These are phyloP conservation scores for Acyrthosiphon pisum DNA, from an alignment of 1,140 invertebrate genomes.

Conservation along the genomic window DNA sequence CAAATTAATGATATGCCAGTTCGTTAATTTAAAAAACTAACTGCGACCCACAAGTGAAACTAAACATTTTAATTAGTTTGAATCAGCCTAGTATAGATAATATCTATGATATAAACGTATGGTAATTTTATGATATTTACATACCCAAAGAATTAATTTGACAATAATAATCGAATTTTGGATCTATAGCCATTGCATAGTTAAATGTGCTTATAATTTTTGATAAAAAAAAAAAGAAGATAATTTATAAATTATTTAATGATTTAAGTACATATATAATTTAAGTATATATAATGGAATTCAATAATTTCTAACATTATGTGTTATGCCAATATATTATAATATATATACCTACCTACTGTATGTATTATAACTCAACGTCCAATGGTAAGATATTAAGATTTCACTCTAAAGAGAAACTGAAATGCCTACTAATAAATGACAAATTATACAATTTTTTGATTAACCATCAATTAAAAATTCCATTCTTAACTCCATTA, in stretches of 20 bases:
- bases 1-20: background rate
- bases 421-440: background rate
- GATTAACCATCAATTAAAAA: background rate
- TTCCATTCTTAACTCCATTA: background rate
- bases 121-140: background rate
- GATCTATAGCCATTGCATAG: no score
- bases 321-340: background rate
- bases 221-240: no score
- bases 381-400: background rate
- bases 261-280: no score
- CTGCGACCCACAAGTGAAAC: background rate
- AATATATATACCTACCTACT: no score
- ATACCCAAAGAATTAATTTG: background rate
- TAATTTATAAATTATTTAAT: no score
- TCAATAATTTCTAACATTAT: background rate
- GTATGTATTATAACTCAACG: background rate
- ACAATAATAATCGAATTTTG: background rate
- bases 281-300: no score
- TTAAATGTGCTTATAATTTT: no score
- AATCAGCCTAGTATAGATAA: background rate
- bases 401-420: background rate
- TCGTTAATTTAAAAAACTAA: background rate
- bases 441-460: background rate
- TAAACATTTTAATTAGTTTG: conserved; percentile 8
- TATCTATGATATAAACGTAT: background rate